Percentiles rank a stretch among this genome's conserved stretches.
Evolutionary conservation across 2,888 invertebrate species (phyloP).

Genomic region (Drosophila affinis): DNA sequence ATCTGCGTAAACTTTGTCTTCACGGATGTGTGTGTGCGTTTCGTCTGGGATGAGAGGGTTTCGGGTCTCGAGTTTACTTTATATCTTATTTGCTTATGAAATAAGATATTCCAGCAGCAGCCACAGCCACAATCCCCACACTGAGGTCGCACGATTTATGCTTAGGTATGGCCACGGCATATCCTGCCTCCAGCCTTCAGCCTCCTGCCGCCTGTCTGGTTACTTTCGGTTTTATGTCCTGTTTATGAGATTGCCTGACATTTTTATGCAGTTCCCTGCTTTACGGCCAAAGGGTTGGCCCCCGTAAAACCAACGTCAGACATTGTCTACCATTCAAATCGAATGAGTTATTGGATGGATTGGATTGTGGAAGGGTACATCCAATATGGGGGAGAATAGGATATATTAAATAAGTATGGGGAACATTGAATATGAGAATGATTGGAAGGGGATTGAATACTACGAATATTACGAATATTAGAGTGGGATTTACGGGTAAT

Average conservation of each 20-base stretch:
- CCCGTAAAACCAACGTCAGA: slow-evolving; percentile 31
- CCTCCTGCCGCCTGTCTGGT: not conserved
- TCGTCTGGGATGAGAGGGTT: slow-evolving; percentile 38
- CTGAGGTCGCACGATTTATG: slow-evolving; percentile 56
- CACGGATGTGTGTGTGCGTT: slow-evolving; percentile 12
- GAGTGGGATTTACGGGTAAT: not conserved
- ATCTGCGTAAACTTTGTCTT: slow-evolving; percentile 75
- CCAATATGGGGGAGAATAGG: slow-evolving; percentile 15
- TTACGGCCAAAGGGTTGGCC: slow-evolving; percentile 60
- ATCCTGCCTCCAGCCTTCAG: slow-evolving; percentile 16
- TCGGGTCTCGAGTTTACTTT: slow-evolving; percentile 58
- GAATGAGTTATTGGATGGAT: slow-evolving; percentile 44
- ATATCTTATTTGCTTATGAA: slow-evolving; percentile 79
- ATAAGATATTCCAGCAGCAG: slow-evolving; percentile 65
- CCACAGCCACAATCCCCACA: slow-evolving; percentile 18
- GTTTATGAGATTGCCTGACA: slow-evolving; percentile 77
- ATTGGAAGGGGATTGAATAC: too few species aligned
- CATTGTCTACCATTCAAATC: slow-evolving; percentile 8
- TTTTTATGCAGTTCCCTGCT: slow-evolving; percentile 66
- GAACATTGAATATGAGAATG: slow-evolving; percentile 20
- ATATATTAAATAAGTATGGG: not conserved
- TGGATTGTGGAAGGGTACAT: slow-evolving; percentile 9
- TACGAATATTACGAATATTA: too few species aligned
- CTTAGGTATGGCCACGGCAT: slow-evolving; percentile 44
- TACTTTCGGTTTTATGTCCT: slow-evolving; percentile 73